Base-by-base conservation (phyloP, 2,888 invertebrate species). In the Cheilosia grossa region DNA sequence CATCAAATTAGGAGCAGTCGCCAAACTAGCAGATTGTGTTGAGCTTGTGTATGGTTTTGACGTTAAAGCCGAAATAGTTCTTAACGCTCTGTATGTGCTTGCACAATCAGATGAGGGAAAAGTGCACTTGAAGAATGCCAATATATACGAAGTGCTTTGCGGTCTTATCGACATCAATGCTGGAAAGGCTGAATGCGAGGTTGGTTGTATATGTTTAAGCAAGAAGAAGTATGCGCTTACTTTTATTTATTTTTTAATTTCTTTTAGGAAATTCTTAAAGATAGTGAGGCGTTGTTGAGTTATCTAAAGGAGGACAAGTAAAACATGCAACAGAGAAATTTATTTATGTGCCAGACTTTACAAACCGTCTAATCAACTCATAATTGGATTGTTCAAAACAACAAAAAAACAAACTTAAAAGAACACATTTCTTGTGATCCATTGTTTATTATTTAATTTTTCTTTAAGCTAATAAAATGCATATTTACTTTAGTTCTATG, bases 21-120 rank as follows among this genome's bases (percentile, higher is more conserved):
- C 81, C 2, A 86, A 54, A 15, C 78, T 90, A 3, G 54, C 85
- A 1, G 69, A 69, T n/a, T 75, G 70, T 47, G 44, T 90, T 9
- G 75, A 86, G 2, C 21, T 64, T 15, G 82, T 87, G 10, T 17
- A 24, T 27, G 87, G 86, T 1, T 90, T 88, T 80, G 87, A 88
- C 66, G 27, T 72, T 0, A 87, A 87, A 44, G 58, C 87, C 4
- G 90, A 90, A 72, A 87, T 87, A 19, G 49, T 87, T 6, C 74
- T 90, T n/a, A 78, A 78, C 19, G 88, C 89, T 0, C 69, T 90
- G 6, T 72, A 75, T 19, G 74, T 81, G 10, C 79, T 90, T 7
- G 73, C 86, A 5, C 63, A 87, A 59, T 82, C 87, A n/a, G 73
- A 51, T n/a, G 54, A 82, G 17, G 79, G 78, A 6, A 86, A 77